Percentiles rank a stretch among this genome's conserved stretches.
Evolutionary conservation across 2,888 invertebrate species (phyloP).

Genomic region (Patella ulyssiponensis): DNA sequence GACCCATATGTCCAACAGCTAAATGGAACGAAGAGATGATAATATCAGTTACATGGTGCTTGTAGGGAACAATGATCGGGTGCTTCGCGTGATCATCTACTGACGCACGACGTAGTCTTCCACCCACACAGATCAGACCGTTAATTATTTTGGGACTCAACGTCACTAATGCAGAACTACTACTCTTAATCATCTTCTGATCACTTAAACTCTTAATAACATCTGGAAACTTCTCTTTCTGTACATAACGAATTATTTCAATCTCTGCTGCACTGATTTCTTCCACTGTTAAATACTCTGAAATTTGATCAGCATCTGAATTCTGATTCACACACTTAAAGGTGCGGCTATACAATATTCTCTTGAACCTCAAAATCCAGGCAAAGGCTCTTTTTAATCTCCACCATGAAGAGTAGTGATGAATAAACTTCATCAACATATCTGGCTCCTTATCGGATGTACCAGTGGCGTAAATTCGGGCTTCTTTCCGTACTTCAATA

Average conservation of each 20-base stretch:
- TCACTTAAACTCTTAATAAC: not conserved
- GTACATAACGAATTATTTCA: not conserved
- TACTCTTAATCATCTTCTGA: not conserved
- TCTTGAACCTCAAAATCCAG: not conserved
- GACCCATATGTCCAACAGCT: conserved; percentile 1
- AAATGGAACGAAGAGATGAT: conserved; percentile 12
- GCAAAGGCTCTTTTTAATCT: not conserved
- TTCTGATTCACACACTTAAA: not conserved
- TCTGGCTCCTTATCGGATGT: not conserved
- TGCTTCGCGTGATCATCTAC: conserved; percentile 8
- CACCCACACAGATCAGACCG: conserved; percentile 7
- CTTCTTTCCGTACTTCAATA: not conserved
- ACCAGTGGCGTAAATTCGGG: not conserved
- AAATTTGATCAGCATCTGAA: too few species aligned
- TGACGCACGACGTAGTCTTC: not conserved
- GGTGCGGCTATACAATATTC: not conserved
- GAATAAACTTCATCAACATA: not conserved
- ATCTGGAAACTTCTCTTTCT: not conserved
- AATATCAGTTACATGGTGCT: conserved; percentile 11
- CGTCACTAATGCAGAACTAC: not conserved
- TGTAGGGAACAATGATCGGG: conserved; percentile 9
- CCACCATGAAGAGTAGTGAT: not conserved
- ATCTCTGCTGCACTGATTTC: not conserved
- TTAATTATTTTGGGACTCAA: not conserved
- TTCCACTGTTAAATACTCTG: not conserved